Evolutionary conservation across 2,113 vertebrate species (phyloP).

Genomic region (Forbesichthys papilliferus): DNA sequence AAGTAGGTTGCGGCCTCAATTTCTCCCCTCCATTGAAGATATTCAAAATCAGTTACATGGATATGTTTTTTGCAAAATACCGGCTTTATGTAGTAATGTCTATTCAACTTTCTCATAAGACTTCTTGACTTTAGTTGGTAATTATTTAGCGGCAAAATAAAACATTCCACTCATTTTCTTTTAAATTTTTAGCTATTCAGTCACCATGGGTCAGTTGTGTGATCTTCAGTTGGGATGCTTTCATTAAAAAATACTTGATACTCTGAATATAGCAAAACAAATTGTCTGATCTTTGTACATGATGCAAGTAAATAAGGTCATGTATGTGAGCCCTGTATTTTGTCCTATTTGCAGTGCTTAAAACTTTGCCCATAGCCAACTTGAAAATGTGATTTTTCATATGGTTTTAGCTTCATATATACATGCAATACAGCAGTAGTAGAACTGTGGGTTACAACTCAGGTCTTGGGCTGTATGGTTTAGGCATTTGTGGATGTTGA

Average conservation of each 20-base stretch:
- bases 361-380: not conserved
- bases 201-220: not conserved
- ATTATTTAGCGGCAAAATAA: not conserved
- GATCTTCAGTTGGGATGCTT: not conserved
- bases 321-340: not conserved
- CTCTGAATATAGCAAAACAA: not conserved
- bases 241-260: not conserved
- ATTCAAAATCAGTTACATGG: not conserved
- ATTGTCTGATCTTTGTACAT: not conserved
- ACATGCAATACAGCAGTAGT: slow-evolving; percentile 4
- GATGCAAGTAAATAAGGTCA: not conserved
- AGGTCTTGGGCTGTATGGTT: slow-evolving; percentile 23
- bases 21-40: not conserved
- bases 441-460: slow-evolving; percentile 36
- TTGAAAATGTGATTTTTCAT: not conserved
- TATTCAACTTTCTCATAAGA: not conserved
- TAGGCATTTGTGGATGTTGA: slow-evolving; percentile 31
- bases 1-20: not conserved
- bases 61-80: slow-evolving; percentile 1
- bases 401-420: not conserved
- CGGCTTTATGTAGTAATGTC: not conserved
- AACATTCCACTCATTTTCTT: slow-evolving; percentile 55
- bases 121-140: not conserved
- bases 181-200: not conserved
- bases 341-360: not conserved